A percentile compares a stretch with the other conserved stretches of the same genome.
Evolutionary conservation across 1,140 invertebrate species (phyloP).

Genomic region (Nebria ingens): DNA sequence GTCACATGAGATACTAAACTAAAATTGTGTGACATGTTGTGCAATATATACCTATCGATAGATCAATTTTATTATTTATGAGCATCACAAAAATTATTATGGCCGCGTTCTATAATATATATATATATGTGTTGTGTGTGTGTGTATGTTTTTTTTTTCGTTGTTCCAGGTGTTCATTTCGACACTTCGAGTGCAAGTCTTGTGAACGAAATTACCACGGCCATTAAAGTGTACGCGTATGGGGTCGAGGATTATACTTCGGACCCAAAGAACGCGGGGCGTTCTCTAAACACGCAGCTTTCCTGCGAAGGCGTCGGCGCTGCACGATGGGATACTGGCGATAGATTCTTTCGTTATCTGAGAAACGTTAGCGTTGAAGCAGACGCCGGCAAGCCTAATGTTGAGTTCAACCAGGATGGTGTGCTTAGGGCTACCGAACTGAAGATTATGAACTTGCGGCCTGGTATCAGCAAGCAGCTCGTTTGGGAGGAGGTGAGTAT

Average conservation of each 20-base stretch:
- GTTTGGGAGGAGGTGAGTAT: slow-evolving; percentile 80
- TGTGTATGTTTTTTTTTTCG: too few relatives aligned
- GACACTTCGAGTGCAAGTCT: slow-evolving; percentile 72
- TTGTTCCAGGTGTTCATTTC: slow-evolving; percentile 73
- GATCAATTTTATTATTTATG: too few relatives aligned
- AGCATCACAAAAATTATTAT: too few relatives aligned
- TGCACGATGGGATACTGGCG: slow-evolving; percentile 66
- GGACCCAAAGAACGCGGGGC: slow-evolving; percentile 55
- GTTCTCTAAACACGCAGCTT: slow-evolving; percentile 68
- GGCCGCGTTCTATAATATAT: too few relatives aligned
- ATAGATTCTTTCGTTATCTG: slow-evolving; percentile 63
- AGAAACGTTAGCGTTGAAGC: slow-evolving; percentile 74
- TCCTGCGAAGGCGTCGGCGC: slow-evolving; percentile 67
- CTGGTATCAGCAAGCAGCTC: slow-evolving; percentile 60
- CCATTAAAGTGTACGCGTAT: slow-evolving; percentile 82
- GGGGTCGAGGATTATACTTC: slow-evolving; percentile 78
- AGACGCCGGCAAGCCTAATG: slow-evolving; percentile 63
- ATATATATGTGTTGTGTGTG: too few relatives aligned
- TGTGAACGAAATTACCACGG: slow-evolving; percentile 76
- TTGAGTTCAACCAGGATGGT: slow-evolving; percentile 83
- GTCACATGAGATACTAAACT: too few relatives aligned
- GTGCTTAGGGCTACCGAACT: slow-evolving; percentile 76
- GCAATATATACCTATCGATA: too few relatives aligned
- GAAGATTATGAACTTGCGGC: slow-evolving; percentile 84
- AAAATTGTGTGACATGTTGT: too few relatives aligned